Base-by-base conservation (phyloP, 2,888 invertebrate species). In the Xanthostigma xanthostigma region DNA sequence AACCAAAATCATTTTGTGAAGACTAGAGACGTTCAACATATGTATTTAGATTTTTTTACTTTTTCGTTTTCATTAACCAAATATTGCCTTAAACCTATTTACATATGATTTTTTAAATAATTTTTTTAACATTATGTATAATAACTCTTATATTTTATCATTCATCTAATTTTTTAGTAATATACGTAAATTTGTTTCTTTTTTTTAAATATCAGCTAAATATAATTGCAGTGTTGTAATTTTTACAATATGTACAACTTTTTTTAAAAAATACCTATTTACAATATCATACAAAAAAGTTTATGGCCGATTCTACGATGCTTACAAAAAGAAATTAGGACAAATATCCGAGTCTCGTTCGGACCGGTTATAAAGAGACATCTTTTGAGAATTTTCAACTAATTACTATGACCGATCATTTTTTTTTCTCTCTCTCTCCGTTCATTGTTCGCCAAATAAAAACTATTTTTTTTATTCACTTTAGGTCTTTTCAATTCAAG, bases 181-280 rank as follows among this genome's bases (percentile, higher is more conserved):
- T 46, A 46, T 46, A 46, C 41, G 46, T 48, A 48, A 37, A 48
- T 43, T 40, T 48, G 42, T 48, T 38, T 48, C 36, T 43, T 38
- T 45, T 46, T n/a, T n/a, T n/a, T n/a, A n/a, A 42, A 43, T 43
- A 43, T 42, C 48, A 43, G 42, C 48, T 48, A 48, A 43, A 48
- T 48, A 48, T 37, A 48, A 48, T 38, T 48, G 42, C 42, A 13
- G 14, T 46, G 14, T 37, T 43, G 27, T 36, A 11, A 43, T 42
- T 42, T 48, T 13, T 48, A 48, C 41, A 48, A 33, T 48, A 42
- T 43, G 14, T 41, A 42, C 35, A 43, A 27, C 13, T 14, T 14
- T 36, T 43, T 33, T 33, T 42, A 33, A 42, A 42, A 34, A 33
- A n/a, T 27, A 39, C 9, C 17, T 34, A 42, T 42, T 42, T 33